Conservation (phyloP, 2,797 vertebrate genomes). For the Darevskia nairensis region DNA sequence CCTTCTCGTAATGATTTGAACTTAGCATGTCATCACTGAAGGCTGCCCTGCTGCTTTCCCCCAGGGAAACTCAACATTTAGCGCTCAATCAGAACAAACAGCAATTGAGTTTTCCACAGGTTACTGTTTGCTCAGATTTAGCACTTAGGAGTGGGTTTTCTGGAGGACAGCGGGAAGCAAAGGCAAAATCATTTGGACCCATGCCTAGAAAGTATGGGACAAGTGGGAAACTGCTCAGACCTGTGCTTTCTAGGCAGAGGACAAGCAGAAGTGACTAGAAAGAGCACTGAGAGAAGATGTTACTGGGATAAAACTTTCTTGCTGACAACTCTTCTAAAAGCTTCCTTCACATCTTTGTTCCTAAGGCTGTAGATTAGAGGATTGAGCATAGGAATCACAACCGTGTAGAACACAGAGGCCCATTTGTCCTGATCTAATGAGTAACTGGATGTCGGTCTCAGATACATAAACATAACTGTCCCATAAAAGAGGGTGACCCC, state of each 20-base stretch:
- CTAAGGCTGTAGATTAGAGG: conserved; percentile 70
- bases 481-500: conserved; percentile 61
- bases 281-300: background rate
- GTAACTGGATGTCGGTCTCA: conserved; percentile 64
- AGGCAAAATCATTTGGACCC: too few species aligned
- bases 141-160: too few species aligned
- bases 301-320: background rate
- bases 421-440: conserved; percentile 66
- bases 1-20: background rate
- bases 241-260: too few species aligned
- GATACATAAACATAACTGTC: conserved; percentile 69
- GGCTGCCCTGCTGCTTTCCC: too few species aligned
- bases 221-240: too few species aligned
- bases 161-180: too few species aligned
- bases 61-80: too few species aligned
- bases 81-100: too few species aligned
- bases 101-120: too few species aligned
- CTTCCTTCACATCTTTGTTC: conserved; percentile 66
- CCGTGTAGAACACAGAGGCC: conserved; percentile 64
- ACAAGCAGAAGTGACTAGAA: too few species aligned
- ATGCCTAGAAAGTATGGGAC: too few species aligned
- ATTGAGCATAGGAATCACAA: conserved; percentile 70
- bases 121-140: too few species aligned
- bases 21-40: background rate
- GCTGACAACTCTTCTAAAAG: conserved; percentile 56